Conservation (phyloP, 2,888 invertebrate species). For the Melipona beecheii region DNA sequence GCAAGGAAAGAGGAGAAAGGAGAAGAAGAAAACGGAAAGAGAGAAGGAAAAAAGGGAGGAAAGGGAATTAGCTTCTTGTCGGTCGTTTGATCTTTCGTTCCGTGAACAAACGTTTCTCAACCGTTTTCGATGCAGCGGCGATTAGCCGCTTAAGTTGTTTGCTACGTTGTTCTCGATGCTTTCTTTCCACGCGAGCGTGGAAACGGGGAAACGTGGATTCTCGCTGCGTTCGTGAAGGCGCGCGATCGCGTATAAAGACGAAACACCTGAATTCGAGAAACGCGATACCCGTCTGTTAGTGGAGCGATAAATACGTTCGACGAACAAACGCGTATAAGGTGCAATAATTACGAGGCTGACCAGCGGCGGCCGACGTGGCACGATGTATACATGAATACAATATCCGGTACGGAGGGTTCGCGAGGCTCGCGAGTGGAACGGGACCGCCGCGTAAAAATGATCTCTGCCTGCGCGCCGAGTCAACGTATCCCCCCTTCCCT, state of each 20-base stretch:
- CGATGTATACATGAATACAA: conserved; percentile 36
- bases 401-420: conserved; percentile 29
- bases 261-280: neutral
- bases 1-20: neutral
- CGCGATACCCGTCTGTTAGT: neutral
- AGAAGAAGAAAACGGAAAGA: conserved; percentile 17
- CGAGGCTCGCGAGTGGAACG: conserved; percentile 11
- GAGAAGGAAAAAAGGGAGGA: neutral
- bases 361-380: neutral
- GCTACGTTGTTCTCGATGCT: conserved; percentile 10
- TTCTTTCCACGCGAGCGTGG: neutral
- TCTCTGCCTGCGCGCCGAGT: conserved; percentile 32
- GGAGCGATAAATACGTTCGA: conserved; percentile 19
- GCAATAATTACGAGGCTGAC: conserved; percentile 21
- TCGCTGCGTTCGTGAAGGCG: neutral
- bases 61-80: conserved; percentile 47
- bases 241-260: neutral
- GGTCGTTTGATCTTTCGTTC: conserved; percentile 55
- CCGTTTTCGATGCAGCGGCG: conserved; percentile 3
- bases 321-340: neutral
- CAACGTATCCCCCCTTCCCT: conserved; percentile 7
- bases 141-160: conserved; percentile 20
- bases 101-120: conserved; percentile 36
- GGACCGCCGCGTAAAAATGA: conserved; percentile 49
- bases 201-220: neutral